A percentile compares a stretch with the other conserved stretches of the same genome.
Evolutionary conservation across 2,797 vertebrate genomes (phyloP).

Genomic region (Cetoscarus ocellatus): DNA sequence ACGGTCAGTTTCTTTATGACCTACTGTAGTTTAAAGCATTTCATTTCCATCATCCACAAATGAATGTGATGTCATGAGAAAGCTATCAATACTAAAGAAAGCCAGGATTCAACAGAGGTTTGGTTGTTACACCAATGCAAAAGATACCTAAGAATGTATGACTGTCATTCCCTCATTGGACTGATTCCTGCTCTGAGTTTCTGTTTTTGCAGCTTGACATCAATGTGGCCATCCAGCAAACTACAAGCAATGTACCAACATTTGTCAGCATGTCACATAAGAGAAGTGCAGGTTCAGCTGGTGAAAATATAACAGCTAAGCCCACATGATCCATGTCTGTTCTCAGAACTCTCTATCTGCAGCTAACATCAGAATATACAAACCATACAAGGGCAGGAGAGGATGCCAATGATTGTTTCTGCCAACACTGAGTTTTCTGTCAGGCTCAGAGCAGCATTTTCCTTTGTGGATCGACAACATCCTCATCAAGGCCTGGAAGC

Average conservation of each 20-base stretch:
- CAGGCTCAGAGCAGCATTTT: constrained; percentile 28
- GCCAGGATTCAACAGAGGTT: constrained; percentile 23
- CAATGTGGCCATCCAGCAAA: constrained; percentile 18
- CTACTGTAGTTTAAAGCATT: no score
- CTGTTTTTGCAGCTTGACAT: constrained; percentile 13
- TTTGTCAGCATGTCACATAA: constrained; percentile 47
- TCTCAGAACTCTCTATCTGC: constrained; percentile 62
- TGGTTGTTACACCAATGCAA: constrained; percentile 14
- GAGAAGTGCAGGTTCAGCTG: constrained; percentile 63
- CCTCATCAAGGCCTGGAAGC: constrained; percentile 48
- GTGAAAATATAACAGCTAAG: constrained; percentile 52
- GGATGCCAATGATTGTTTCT: constrained; percentile 54
- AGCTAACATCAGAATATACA: constrained; percentile 54
- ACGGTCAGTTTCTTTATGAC: no score
- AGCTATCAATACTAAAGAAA: constrained; percentile 17
- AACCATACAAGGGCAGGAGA: constrained; percentile 53
- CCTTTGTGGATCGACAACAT: constrained; percentile 48
- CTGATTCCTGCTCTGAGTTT: constrained; percentile 16
- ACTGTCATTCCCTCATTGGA: background rate
- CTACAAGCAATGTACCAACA: constrained; percentile 34
- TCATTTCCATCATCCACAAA: no score
- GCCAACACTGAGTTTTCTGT: constrained; percentile 55
- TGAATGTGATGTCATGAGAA: no score
- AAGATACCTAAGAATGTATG: constrained; percentile 19
- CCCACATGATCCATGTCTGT: constrained; percentile 57